phyloP scores from a whole-genome alignment of 2,797 vertebrate species.

The Gymnodraco acuticeps region DNA sequence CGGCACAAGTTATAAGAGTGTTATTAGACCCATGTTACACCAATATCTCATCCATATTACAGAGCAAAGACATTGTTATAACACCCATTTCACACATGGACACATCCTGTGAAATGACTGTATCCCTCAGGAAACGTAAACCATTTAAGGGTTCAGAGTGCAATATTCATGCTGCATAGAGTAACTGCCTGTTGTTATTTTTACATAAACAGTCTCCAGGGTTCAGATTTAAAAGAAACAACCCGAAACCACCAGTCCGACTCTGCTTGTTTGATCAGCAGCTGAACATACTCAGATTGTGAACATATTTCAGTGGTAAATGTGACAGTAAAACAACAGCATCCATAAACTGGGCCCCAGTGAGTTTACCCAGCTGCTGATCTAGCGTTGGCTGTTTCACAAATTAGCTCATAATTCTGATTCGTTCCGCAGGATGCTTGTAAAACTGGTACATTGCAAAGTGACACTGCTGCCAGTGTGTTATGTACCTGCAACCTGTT shows the following conservation, averaged over 20 bases:
- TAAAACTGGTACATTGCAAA: slow-evolving; percentile 15
- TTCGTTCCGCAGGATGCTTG: not conserved
- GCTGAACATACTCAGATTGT: slow-evolving; percentile 45
- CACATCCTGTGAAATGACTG: no score
- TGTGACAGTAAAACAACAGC: slow-evolving; percentile 12
- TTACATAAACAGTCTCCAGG: slow-evolving; percentile 7
- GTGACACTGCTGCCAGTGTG: not conserved
- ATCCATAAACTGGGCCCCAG: slow-evolving; percentile 15
- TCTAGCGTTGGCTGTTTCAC: slow-evolving; percentile 12
- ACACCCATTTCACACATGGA: no score
- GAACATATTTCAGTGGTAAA: slow-evolving; percentile 1
- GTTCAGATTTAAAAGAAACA: not conserved
- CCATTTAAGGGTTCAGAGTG: not conserved
- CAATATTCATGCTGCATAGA: not conserved
- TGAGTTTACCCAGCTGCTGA: slow-evolving; percentile 22
- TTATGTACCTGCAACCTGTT: not conserved
- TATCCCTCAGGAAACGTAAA: no score
- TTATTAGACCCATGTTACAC: no score
- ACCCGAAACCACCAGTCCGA: slow-evolving; percentile 9
- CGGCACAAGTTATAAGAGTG: not conserved
- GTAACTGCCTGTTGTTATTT: not conserved
- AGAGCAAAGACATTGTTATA: no score
- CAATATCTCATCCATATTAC: no score
- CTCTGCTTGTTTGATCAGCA: slow-evolving; percentile 33
- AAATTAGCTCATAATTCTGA: not conserved